Conservation (phyloP, 2,797 vertebrate species). For the Gastrophryne carolinensis region DNA sequence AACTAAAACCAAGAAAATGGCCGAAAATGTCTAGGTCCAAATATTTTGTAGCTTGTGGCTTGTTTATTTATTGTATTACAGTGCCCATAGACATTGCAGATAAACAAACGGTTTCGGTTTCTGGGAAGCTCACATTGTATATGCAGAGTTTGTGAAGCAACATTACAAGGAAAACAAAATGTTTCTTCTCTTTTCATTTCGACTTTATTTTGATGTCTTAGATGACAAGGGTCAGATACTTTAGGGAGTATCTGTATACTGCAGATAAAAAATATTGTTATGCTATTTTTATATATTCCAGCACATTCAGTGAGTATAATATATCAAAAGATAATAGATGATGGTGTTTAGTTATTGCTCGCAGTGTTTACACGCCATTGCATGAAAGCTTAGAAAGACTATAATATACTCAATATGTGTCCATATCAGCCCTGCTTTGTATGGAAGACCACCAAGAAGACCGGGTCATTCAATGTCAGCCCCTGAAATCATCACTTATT, state of each 20-base stretch:
- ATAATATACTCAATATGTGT: slow-evolving; percentile 41
- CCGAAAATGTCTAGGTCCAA: slow-evolving; percentile 26
- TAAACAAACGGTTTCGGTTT: slow-evolving; percentile 46
- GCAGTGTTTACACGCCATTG: slow-evolving; percentile 15
- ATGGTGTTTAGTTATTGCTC: slow-evolving; percentile 37
- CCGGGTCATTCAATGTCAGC: neutral
- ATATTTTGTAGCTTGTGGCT: slow-evolving; percentile 30
- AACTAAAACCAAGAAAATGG: too few species aligned
- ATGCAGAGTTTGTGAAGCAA: slow-evolving; percentile 16
- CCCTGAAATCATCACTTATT: neutral
- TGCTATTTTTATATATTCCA: neutral
- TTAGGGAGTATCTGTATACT: neutral
- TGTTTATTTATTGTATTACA: slow-evolving; percentile 45
- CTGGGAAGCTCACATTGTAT: slow-evolving; percentile 23
- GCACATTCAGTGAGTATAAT: slow-evolving; percentile 18
- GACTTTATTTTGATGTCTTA: neutral
- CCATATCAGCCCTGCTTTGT: slow-evolving; percentile 4
- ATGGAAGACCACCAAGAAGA: slow-evolving; percentile 24
- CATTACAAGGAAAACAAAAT: slow-evolving; percentile 32
- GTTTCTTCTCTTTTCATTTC: slow-evolving; percentile 8
- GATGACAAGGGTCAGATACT: slow-evolving; percentile 8
- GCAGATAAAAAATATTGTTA: slow-evolving; percentile 24
- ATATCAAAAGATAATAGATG: slow-evolving; percentile 39
- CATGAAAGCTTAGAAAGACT: slow-evolving; percentile 24
- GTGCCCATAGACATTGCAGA: slow-evolving; percentile 10